Evolutionary conservation across 1,140 invertebrate species (phyloP).

Genomic region (Pissodes strobi): DNA sequence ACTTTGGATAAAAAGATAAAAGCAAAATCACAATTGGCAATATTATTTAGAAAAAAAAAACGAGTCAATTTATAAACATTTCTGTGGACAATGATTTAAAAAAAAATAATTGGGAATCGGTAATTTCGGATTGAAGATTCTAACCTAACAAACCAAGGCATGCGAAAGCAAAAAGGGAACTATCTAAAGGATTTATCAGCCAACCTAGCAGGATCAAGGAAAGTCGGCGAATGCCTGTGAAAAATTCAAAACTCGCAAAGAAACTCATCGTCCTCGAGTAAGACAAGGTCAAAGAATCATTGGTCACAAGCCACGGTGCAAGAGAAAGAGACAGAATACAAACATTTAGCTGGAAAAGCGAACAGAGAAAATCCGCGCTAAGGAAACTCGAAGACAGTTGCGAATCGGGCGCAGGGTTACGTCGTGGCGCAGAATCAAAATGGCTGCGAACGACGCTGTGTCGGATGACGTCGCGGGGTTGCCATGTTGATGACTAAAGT

Average conservation of each 20-base stretch:
- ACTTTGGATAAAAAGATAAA: background rate
- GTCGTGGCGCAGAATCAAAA: constrained; percentile 34
- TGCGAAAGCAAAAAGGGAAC: background rate
- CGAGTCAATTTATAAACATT: background rate
- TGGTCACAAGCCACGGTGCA: background rate
- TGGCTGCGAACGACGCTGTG: constrained; percentile 3
- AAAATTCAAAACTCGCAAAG: constrained; percentile 29
- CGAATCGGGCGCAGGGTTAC: constrained; percentile 16
- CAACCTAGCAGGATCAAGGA: constrained; percentile 19
- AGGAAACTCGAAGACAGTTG: constrained; percentile 29
- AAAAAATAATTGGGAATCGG: too few species aligned
- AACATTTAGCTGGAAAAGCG: constrained; percentile 14
- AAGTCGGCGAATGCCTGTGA: constrained; percentile 34
- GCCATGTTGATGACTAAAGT: constrained; percentile 4
- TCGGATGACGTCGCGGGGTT: constrained; percentile 8
- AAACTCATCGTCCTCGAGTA: background rate
- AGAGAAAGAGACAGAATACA: background rate
- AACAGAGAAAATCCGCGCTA: constrained; percentile 23
- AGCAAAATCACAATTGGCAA: background rate
- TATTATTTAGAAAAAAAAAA: background rate
- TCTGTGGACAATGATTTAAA: too few species aligned
- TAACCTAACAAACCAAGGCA: constrained; percentile 13
- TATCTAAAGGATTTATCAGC: background rate
- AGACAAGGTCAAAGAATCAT: constrained; percentile 14
- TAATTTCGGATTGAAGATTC: too few species aligned